Conservation (phyloP, 2,113 vertebrate species). For the Siniperca chuatsi region DNA sequence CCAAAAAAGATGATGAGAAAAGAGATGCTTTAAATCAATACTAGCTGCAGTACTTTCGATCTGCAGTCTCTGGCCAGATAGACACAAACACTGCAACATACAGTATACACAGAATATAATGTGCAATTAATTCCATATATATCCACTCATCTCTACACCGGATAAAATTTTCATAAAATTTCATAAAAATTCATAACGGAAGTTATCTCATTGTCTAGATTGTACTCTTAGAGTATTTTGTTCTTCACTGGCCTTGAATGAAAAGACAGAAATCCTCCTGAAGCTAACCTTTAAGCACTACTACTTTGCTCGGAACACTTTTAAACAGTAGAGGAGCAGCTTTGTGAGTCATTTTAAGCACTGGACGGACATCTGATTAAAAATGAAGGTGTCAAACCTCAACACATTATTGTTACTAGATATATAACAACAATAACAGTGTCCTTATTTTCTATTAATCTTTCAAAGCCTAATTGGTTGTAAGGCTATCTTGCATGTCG, state of each 20-base stretch:
- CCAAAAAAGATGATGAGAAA: not conserved
- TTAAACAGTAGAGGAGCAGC: not conserved
- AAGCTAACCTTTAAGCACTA: not conserved
- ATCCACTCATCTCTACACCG: too few relatives aligned
- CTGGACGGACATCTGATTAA: not conserved
- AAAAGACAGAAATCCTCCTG: not conserved
- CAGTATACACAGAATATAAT: not conserved
- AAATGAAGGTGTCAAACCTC: not conserved
- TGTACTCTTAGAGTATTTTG: not conserved
- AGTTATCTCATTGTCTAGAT: too few relatives aligned
- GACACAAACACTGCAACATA: not conserved
- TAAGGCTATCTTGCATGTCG: not conserved
- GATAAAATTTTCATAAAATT: too few relatives aligned
- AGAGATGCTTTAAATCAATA: not conserved
- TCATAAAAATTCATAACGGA: too few relatives aligned
- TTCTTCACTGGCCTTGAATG: not conserved
- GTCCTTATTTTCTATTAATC: not conserved
- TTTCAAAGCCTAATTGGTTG: not conserved
- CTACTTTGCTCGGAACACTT: not conserved
- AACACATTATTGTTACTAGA: too few relatives aligned
- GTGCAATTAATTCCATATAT: not conserved
- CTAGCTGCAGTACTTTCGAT: not conserved
- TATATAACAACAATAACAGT: not conserved
- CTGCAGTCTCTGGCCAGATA: not conserved
- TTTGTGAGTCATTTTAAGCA: not conserved